Percentiles rank a stretch among this genome's conserved stretches.
phyloP scores from a whole-genome alignment of 1,140 invertebrate genomes.

The Oscheius sp. region DNA sequence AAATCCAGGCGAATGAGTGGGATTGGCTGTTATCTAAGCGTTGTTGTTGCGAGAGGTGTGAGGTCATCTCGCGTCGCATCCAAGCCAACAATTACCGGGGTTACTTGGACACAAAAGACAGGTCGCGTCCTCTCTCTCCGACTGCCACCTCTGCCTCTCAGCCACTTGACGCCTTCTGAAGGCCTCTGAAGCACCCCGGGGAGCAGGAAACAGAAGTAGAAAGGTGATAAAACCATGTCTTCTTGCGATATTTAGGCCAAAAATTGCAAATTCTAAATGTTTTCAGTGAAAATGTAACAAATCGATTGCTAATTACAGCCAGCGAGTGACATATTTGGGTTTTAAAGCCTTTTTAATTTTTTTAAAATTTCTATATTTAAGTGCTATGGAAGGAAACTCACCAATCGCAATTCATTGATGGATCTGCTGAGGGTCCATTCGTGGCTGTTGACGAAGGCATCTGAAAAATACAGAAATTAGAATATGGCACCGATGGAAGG shows the following conservation, averaged over 20 bases:
- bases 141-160: no score
- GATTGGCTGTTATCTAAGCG: no score
- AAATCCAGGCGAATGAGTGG: no score
- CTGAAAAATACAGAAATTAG: slow-evolving; percentile 68
- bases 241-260: no score
- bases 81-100: background rate
- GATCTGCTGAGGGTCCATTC: slow-evolving; percentile 94
- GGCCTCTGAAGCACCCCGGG: no score
- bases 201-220: no score
- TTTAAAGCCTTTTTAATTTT: background rate
- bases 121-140: background rate
- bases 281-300: background rate
- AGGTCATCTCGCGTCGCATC: background rate
- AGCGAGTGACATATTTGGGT: background rate
- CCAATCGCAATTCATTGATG: slow-evolving; percentile 86
- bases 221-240: no score
- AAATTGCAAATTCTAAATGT: no score
- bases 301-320: background rate
- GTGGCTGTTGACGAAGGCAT: slow-evolving; percentile 99
- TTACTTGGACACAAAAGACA: background rate
- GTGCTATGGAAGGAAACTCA: slow-evolving; percentile 52
- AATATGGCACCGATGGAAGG: background rate
- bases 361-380: background rate
- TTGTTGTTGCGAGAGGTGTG: no score
- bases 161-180: background rate